These are phyloP conservation scores for Protonibea diacanthus DNA, from an alignment of 2,797 vertebrate genomes.

Conservation along the genomic window DNA sequence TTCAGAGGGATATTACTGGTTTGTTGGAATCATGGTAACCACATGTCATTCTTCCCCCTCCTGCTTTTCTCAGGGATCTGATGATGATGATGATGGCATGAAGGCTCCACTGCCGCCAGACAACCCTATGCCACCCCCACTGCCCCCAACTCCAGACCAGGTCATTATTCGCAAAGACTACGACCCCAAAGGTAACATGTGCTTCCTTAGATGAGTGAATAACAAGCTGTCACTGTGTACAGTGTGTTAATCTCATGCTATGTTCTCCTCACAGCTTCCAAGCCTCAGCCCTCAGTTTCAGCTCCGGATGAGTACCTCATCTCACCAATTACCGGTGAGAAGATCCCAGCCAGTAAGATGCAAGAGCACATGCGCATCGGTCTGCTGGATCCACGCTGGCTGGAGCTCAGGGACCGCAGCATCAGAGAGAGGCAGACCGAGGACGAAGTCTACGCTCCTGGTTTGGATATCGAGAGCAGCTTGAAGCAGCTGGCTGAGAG, in stretches of 20 bases:
- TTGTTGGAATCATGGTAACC: slow-evolving; percentile 5
- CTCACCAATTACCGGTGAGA: slow-evolving; percentile 98
- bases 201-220: neutral
- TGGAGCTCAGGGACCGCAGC: slow-evolving; percentile 96
- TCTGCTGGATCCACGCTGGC: slow-evolving; percentile 96
- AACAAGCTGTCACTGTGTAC: neutral
- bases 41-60: neutral
- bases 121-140: slow-evolving; percentile 95
- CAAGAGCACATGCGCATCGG: slow-evolving; percentile 99
- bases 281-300: slow-evolving; percentile 84
- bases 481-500: slow-evolving; percentile 98
- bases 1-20: neutral
- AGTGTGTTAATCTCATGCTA: slow-evolving; percentile 7
- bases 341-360: slow-evolving; percentile 99
- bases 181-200: slow-evolving; percentile 93
- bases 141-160: slow-evolving; percentile 98
- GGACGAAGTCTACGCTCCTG: slow-evolving; percentile 98
- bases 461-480: slow-evolving; percentile 99
- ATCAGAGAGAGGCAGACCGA: slow-evolving; percentile 97
- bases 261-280: slow-evolving; percentile 87
- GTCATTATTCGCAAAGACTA: slow-evolving; percentile 99
- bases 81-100: slow-evolving; percentile 95
- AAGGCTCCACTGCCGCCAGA: slow-evolving; percentile 96
- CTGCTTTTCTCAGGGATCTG: slow-evolving; percentile 89
- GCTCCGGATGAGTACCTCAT: slow-evolving; percentile 95